phyloP scores from a whole-genome alignment of 2,113 vertebrate genomes.

The Illadopsis cleaveri region DNA sequence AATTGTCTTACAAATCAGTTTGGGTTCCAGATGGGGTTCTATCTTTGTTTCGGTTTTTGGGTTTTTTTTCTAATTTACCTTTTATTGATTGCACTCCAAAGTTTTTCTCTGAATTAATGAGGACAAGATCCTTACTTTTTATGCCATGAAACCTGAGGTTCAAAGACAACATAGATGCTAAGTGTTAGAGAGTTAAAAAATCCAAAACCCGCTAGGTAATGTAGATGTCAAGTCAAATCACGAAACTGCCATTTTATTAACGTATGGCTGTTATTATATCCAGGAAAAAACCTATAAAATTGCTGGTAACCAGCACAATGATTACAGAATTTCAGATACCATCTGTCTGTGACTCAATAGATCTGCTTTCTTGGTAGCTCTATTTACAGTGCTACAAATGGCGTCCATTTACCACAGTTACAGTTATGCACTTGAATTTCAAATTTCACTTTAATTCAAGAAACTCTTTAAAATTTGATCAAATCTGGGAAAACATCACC shows the following conservation, averaged over 20 bases:
- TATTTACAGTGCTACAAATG: background rate
- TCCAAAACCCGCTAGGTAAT: background rate
- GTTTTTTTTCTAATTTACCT: background rate
- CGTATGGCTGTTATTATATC: background rate
- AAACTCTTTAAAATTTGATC: background rate
- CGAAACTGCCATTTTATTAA: background rate
- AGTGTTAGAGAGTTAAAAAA: background rate
- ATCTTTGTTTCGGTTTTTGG: background rate
- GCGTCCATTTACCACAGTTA: background rate
- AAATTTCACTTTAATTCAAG: background rate
- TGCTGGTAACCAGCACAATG: background rate
- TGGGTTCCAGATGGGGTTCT: background rate
- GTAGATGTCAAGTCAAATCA: background rate
- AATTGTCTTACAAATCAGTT: background rate
- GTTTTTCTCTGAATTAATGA: background rate
- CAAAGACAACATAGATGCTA: background rate
- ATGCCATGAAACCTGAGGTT: background rate
- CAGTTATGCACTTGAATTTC: background rate
- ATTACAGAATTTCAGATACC: background rate
- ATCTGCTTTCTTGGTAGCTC: background rate
- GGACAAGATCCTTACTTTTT: background rate
- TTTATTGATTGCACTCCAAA: background rate
- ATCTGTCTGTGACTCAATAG: background rate
- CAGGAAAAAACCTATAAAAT: background rate
- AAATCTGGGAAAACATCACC: background rate